phyloP scores from a whole-genome alignment of 2,113 vertebrate species.

The Epinephelus cyanopodus region DNA sequence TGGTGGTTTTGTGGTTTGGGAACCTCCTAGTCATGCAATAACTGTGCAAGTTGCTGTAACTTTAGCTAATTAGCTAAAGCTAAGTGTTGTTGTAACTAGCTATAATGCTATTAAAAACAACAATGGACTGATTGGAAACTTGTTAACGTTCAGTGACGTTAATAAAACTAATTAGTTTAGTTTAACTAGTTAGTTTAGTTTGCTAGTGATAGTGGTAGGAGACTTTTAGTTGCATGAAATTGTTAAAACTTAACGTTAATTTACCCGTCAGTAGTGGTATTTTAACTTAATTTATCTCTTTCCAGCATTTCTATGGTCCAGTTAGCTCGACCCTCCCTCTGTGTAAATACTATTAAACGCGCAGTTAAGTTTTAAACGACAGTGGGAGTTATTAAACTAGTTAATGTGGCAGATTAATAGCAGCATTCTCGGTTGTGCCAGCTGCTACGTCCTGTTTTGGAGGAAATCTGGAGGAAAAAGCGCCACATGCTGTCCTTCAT shows the following conservation, averaged over 20 bases:
- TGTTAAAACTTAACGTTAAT: background rate
- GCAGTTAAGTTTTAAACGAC: background rate
- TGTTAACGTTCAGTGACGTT: background rate
- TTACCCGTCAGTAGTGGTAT: background rate
- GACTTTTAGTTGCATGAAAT: too few species aligned
- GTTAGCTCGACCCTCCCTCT: background rate
- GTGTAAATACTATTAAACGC: background rate
- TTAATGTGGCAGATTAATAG: background rate
- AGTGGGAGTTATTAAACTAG: background rate
- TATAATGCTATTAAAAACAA: fast-evolving
- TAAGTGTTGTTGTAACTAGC: background rate
- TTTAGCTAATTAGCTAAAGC: background rate
- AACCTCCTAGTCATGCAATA: conserved; percentile 1
- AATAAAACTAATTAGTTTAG: too few species aligned
- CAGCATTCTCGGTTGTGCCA: background rate
- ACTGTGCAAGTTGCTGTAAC: background rate
- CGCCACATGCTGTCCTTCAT: conserved; percentile 57
- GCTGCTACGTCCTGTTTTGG: conserved; percentile 29
- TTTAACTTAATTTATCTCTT: background rate
- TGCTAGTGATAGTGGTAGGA: background rate
- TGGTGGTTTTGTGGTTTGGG: conserved; percentile 3
- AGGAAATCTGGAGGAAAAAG: conserved; percentile 35
- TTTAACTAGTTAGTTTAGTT: too few species aligned
- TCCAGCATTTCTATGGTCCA: background rate
- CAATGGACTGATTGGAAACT: background rate